A percentile compares a stretch with the other conserved stretches of the same genome.
Conservation (phyloP, 1,140 invertebrate genomes). For the Lerema accius region DNA sequence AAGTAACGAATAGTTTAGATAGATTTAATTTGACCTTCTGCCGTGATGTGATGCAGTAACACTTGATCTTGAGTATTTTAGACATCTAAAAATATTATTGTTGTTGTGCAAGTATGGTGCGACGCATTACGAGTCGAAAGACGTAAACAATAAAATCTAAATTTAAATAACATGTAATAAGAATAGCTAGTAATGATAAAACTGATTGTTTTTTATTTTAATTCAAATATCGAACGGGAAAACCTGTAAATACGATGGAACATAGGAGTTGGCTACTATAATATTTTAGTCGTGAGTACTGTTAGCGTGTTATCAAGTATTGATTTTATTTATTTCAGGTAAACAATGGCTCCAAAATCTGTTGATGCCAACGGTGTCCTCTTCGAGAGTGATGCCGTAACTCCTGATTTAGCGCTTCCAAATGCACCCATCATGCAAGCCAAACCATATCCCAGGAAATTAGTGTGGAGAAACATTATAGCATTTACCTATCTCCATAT, state of each 20-base stretch:
- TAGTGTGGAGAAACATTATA: slow-evolving; percentile 97
- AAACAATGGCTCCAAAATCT: slow-evolving; percentile 84
- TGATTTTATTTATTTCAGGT: slow-evolving; percentile 32
- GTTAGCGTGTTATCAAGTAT: background rate
- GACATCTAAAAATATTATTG: background rate
- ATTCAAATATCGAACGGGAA: too few relatives aligned
- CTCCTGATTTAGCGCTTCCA: slow-evolving; percentile 80
- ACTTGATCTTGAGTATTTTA: background rate
- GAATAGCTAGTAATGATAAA: too few relatives aligned
- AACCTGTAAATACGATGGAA: too few relatives aligned
- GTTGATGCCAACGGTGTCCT: slow-evolving; percentile 84
- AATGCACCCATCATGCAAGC: slow-evolving; percentile 70
- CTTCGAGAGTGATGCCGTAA: slow-evolving; percentile 85
- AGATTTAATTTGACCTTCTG: background rate
- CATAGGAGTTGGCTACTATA: too few relatives aligned
- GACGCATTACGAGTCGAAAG: background rate
- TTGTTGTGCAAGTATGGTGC: background rate
- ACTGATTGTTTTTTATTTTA: too few relatives aligned
- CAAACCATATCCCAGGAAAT: slow-evolving; percentile 81
- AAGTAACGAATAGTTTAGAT: too few relatives aligned
- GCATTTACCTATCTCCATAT: slow-evolving; percentile 94
- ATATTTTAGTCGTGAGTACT: too few relatives aligned
- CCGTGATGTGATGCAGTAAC: background rate
- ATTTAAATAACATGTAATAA: too few relatives aligned
- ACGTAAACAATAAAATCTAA: background rate